Base-by-base conservation (phyloP, 2,797 vertebrate genomes). In the Leuciscus waleckii region DNA sequence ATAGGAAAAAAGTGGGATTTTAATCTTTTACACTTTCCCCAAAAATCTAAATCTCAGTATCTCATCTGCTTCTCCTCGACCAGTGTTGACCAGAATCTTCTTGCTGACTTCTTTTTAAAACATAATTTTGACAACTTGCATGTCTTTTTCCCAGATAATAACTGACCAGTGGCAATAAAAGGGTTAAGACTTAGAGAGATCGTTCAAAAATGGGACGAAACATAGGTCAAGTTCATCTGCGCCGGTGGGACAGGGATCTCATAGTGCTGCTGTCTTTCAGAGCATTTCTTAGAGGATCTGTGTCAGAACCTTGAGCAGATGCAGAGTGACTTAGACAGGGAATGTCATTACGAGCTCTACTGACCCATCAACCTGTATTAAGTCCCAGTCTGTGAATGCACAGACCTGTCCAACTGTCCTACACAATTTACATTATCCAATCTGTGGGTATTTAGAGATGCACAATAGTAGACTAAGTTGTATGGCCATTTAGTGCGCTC, bases 321-420 rank as follows among this genome's bases (percentile, higher is more conserved):
- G 87, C 69, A 49, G 75, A 32, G 56, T 81, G 82, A 43, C 78
- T 87, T 81, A 86, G 67, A 77, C 65, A 49, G 26, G 58, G 16
- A 56, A 85, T 84, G 86, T 89, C 85, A 84, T 87, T 84, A 84
- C 61, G 63, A 82, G 81, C 85, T 90, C 74, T 71, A 41, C 58
- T 37, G 78, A 75, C 21, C 80, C 54, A 63, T 70, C 39, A 75
- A 71, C 49, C 58, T 73, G 29, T 41, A 84, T 65, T 85, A 87
- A 84, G 82, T 71, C 68, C 41, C 69, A 79, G 54, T 76, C 65
- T 71, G 73, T 74, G 43, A 14, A 35, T 71, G 46, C 67, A 29
- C 23, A 79, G 69, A 7, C 51, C 56, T 83, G 77, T 77, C 76
- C 74, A 83, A 86, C 79, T 79, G 80, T 79, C 83, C 70, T 77